Conservation (phyloP, 2,113 vertebrate species). For the Neogobius melanostomus region DNA sequence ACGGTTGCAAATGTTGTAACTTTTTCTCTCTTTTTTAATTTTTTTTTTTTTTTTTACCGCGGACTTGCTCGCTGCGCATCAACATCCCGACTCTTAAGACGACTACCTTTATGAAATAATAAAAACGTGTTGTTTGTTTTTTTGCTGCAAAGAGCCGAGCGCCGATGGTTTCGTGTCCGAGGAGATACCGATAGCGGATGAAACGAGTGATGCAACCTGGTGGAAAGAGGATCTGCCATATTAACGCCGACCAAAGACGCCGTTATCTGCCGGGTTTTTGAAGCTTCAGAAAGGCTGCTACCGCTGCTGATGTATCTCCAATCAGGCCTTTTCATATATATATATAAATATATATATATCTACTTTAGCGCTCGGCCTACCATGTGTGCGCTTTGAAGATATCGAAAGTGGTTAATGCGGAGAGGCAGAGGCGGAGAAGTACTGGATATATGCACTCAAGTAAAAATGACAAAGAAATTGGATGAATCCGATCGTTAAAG, state of each 20-base stretch:
- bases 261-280: conserved; percentile 51
- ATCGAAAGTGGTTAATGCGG: conserved; percentile 38
- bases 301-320: conserved; percentile 54
- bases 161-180: conserved; percentile 28
- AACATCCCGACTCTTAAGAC: too few relatives aligned
- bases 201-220: conserved; percentile 82
- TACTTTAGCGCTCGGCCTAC: conserved; percentile 27
- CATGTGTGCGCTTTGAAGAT: conserved; percentile 56
- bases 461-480: neutral
- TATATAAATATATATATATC: too few relatives aligned
- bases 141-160: too few relatives aligned
- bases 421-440: conserved; percentile 37
- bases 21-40: too few relatives aligned
- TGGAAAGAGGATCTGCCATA: conserved; percentile 70
- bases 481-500: too few relatives aligned
- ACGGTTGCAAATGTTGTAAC: neutral
- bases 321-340: conserved; percentile 31
- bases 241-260: conserved; percentile 64
- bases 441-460: neutral
- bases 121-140: conserved; percentile 30
- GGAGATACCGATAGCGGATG: conserved; percentile 57
- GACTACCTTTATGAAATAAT: conserved; percentile 1
- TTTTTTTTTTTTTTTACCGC: too few relatives aligned
- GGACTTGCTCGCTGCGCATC: too few relatives aligned
- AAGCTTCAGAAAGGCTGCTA: conserved; percentile 50